A percentile compares a stretch with the other conserved stretches of the same genome.
Evolutionary conservation across 1,140 invertebrate species (phyloP).

Genomic region (Papilio polytes): DNA sequence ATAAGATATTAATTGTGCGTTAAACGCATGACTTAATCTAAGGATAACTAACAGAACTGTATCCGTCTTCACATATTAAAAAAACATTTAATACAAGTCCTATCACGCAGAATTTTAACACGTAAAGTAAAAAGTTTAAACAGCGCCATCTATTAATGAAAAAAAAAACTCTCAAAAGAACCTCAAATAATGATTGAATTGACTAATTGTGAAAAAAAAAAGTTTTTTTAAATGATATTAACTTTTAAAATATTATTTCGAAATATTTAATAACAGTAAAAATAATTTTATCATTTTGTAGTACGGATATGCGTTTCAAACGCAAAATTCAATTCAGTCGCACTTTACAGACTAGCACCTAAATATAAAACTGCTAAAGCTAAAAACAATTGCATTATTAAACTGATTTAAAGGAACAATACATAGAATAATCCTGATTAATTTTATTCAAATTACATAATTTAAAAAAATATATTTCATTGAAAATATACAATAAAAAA

Average conservation of each 20-base stretch:
- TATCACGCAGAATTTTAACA: not conserved
- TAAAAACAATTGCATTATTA: not conserved
- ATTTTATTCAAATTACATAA: too few relatives aligned
- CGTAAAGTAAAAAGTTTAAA: not conserved
- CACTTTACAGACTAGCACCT: slow-evolving; percentile 27
- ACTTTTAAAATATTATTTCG: not conserved
- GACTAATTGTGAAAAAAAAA: too few relatives aligned
- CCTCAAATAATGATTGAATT: not conserved
- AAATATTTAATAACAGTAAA: not conserved
- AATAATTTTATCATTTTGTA: slow-evolving; percentile 9
- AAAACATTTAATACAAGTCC: not conserved
- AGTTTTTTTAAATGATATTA: too few relatives aligned
- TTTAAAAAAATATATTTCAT: too few relatives aligned
- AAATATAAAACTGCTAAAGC: slow-evolving; percentile 6
- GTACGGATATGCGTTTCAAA: slow-evolving; percentile 8
- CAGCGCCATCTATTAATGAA: not conserved
- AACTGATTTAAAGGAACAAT: not conserved
- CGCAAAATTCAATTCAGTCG: slow-evolving; percentile 22
- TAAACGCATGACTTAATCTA: slow-evolving; percentile 57
- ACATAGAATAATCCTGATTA: not conserved
- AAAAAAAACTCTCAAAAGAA: not conserved
- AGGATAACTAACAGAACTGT: slow-evolving; percentile 35
- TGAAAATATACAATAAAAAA: not conserved
- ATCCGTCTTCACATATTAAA: not conserved
- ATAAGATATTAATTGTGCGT: slow-evolving; percentile 57